phyloP scores from a whole-genome alignment of 1,140 invertebrate genomes.

The Plodia interpunctella region DNA sequence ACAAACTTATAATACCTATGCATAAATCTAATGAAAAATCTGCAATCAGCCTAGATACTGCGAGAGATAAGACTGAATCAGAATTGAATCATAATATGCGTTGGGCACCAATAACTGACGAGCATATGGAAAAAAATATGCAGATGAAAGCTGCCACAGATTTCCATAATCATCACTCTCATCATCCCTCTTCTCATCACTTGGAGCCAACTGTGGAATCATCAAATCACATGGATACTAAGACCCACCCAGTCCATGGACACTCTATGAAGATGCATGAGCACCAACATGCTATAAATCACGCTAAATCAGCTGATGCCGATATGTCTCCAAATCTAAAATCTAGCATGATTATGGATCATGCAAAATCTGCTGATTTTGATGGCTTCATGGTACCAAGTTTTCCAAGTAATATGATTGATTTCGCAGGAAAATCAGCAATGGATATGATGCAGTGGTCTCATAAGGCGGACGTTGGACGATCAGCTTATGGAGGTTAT shows the following conservation, averaged over 20 bases:
- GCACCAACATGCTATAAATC: not conserved
- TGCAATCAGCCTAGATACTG: not conserved
- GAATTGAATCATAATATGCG: slow-evolving; percentile 16
- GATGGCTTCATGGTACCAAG: slow-evolving; percentile 36
- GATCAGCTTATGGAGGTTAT: slow-evolving; percentile 25
- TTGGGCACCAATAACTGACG: slow-evolving; percentile 10
- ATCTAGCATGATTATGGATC: not conserved
- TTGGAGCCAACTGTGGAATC: not conserved
- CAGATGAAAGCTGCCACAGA: slow-evolving; percentile 22
- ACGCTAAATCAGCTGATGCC: not conserved
- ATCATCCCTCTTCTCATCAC: not conserved
- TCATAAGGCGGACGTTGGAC: slow-evolving; percentile 21
- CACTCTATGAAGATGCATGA: slow-evolving; percentile 10
- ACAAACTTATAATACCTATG: no score
- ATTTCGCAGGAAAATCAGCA: slow-evolving; percentile 23
- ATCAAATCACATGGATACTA: not conserved
- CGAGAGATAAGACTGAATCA: slow-evolving; percentile 11
- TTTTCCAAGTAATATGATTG: slow-evolving; percentile 31
- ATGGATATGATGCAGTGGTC: slow-evolving; percentile 24
- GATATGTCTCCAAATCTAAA: not conserved
- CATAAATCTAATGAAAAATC: not conserved
- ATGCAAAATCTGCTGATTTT: slow-evolving; percentile 26
- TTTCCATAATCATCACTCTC: slow-evolving; percentile 3
- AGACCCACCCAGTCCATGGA: not conserved
- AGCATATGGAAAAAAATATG: slow-evolving; percentile 11